Percentiles rank a stretch among this genome's conserved stretches.
Evolutionary conservation across 2,888 invertebrate genomes (phyloP).

Genomic region (Drosophila quinaria): DNA sequence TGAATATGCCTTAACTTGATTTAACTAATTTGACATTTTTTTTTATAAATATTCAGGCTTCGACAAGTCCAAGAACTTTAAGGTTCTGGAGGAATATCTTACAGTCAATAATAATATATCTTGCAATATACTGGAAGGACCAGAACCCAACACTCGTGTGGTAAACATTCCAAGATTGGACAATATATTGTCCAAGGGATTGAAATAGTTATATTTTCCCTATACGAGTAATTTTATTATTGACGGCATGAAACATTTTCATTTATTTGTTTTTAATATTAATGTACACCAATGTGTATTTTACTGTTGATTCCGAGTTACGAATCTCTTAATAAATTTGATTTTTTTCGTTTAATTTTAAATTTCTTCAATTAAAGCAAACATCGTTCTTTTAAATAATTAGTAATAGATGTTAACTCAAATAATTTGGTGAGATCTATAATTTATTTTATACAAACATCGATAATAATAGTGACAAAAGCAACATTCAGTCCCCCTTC

Average conservation of each 20-base stretch:
- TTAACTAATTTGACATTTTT: background rate
- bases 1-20: rapidly evolving
- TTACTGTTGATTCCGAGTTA: background rate
- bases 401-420: background rate
- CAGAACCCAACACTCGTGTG: conserved; percentile 44
- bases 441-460: conserved; percentile 25
- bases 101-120: background rate
- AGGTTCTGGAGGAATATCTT: conserved; percentile 39
- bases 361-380: background rate
- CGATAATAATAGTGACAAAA: conserved; percentile 15
- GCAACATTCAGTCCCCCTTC: conserved; percentile 38
- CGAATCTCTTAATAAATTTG: conserved; percentile 7
- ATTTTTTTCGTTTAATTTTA: conserved; percentile 4
- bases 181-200: conserved; percentile 28
- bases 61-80: conserved; percentile 43
- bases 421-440: conserved; percentile 3
- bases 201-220: background rate
- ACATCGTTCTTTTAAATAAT: too few relatives aligned
- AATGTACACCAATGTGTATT: conserved; percentile 6
- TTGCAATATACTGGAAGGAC: conserved; percentile 45
- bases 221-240: background rate
- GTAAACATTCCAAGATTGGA: conserved; percentile 39
- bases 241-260: conserved; percentile 19
- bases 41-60: conserved; percentile 41
- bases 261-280: conserved; percentile 1